phyloP scores from a whole-genome alignment of 2,888 invertebrate species.

The Bombylius major region DNA sequence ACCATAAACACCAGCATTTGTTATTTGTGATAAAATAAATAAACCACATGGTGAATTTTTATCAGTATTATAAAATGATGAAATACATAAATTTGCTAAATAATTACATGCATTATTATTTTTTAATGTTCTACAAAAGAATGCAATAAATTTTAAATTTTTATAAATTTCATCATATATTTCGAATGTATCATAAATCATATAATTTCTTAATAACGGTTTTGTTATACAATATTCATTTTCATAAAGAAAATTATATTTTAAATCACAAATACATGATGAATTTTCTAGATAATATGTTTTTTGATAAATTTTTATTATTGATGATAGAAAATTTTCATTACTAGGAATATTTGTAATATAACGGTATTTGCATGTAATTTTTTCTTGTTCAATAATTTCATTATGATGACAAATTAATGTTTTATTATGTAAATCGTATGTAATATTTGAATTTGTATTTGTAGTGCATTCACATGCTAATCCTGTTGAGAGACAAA shows the following conservation, averaged over 20 bases:
- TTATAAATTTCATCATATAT: constrained; percentile 12
- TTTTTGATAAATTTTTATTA: not conserved
- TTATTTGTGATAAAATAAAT: constrained; percentile 30
- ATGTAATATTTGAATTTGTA: not conserved
- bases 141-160: constrained; percentile 30
- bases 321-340: not conserved
- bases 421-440: not conserved
- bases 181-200: not conserved
- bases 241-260: not conserved
- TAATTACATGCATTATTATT: constrained; percentile 48
- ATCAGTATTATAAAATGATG: constrained; percentile 42
- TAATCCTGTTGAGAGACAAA: not conserved
- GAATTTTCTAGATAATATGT: not conserved
- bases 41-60: constrained; percentile 38
- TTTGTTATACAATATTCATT: not conserved
- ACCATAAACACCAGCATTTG: constrained; percentile 28
- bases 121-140: constrained; percentile 33
- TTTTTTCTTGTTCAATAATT: not conserved
- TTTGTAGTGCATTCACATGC: not conserved
- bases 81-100: constrained; percentile 53
- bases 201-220: not conserved
- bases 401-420: not conserved
- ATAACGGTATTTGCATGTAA: not conserved
- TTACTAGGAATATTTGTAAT: not conserved
- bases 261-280: not conserved